Evolutionary conservation across 2,888 invertebrate species (phyloP).

Genomic region (Megaustenia siamemsis): DNA sequence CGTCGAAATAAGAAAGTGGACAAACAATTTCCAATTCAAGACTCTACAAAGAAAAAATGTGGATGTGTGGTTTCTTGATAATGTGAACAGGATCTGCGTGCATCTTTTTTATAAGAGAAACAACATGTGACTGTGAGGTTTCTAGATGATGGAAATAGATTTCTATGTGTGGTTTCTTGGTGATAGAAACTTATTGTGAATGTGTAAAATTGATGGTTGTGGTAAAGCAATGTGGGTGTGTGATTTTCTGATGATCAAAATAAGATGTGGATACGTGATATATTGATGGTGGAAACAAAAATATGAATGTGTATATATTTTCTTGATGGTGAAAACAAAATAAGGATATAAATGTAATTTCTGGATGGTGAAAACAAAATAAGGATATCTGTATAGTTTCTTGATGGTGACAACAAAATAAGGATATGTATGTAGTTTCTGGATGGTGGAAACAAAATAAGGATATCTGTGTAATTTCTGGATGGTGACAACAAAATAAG

Average conservation of each 20-base stretch:
- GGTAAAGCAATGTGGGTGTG: slow-evolving; percentile 38
- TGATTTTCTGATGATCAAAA: slow-evolving; percentile 28
- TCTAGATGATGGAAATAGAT: no score
- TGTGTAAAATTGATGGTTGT: no score
- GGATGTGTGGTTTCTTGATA: slow-evolving; percentile 54
- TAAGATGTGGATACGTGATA: slow-evolving; percentile 36
- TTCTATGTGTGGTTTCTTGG: no score
- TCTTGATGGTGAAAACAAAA: background rate
- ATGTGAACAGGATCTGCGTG: no score
- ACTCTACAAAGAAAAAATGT: slow-evolving; percentile 45
- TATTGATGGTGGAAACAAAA: background rate
- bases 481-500: background rate
- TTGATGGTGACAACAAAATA: background rate
- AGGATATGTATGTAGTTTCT: slow-evolving; percentile 35
- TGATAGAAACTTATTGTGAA: no score
- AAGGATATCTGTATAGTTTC: background rate
- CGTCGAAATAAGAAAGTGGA: background rate
- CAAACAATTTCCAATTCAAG: slow-evolving; percentile 7
- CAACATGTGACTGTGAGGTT: no score
- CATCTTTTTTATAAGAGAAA: no score
- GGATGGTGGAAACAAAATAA: background rate
- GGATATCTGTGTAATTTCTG: background rate
- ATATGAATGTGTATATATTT: background rate
- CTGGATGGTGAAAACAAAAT: background rate
- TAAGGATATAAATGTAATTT: slow-evolving; percentile 37